These are phyloP conservation scores for Andrena fulva DNA, from an alignment of 2,888 invertebrate genomes.

Conservation along the genomic window DNA sequence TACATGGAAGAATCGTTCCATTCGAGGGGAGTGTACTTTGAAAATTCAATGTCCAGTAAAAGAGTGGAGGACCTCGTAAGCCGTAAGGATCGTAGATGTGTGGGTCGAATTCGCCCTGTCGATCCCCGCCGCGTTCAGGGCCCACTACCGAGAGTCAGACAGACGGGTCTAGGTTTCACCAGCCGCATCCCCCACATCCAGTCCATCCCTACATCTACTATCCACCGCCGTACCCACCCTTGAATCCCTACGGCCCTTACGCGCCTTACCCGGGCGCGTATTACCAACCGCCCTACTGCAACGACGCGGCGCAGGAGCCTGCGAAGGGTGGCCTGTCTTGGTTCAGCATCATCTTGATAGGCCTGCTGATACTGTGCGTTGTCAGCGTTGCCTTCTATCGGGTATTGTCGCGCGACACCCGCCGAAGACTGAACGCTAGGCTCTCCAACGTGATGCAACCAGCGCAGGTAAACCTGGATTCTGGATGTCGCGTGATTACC, in stretches of 20 bases:
- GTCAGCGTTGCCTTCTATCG: slow-evolving; percentile 50
- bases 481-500: slow-evolving; percentile 10
- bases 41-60: neutral
- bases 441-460: slow-evolving; percentile 36
- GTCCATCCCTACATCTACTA: slow-evolving; percentile 57
- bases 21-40: neutral
- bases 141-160: slow-evolving; percentile 17
- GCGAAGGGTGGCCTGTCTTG: slow-evolving; percentile 33
- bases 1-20: too few relatives aligned
- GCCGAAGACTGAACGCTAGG: slow-evolving; percentile 49
- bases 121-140: slow-evolving; percentile 38
- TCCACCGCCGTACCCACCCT: slow-evolving; percentile 48
- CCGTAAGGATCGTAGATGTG: slow-evolving; percentile 55
- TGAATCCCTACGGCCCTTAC: slow-evolving; percentile 58
- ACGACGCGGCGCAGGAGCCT: slow-evolving; percentile 19
- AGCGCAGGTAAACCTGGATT: slow-evolving; percentile 56
- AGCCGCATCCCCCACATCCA: slow-evolving; percentile 37
- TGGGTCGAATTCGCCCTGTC: slow-evolving; percentile 43
- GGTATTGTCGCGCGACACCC: slow-evolving; percentile 40
- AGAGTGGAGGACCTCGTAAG: neutral
- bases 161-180: slow-evolving; percentile 25
- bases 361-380: slow-evolving; percentile 38
- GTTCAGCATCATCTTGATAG: slow-evolving; percentile 50
- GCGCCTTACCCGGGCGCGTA: slow-evolving; percentile 32
- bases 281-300: slow-evolving; percentile 47